phyloP scores from a whole-genome alignment of 2,113 vertebrate genomes.

The Nicator chloris region DNA sequence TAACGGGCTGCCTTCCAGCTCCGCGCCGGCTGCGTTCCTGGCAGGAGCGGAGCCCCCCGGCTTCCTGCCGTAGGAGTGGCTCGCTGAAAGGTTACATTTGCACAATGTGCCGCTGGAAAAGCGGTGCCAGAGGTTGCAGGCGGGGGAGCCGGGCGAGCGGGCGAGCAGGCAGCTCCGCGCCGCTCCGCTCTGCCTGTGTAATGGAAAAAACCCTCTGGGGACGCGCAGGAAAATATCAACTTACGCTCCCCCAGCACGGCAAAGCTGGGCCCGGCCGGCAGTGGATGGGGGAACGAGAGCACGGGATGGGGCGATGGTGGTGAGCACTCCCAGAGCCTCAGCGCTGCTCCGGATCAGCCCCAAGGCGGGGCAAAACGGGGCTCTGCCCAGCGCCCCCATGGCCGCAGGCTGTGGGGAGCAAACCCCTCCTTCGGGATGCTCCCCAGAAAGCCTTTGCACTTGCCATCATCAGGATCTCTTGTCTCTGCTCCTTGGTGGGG shows the following conservation, averaged over 20 bases:
- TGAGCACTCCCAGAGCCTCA: rapidly evolving
- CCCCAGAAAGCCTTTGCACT: background rate
- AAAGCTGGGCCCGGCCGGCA: background rate
- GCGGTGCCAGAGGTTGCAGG: slow-evolving; percentile 68
- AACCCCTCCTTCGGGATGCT: rapidly evolving
- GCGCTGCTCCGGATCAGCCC: background rate
- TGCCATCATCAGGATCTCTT: rapidly evolving
- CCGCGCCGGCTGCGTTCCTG: slow-evolving; percentile 80
- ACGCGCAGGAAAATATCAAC: slow-evolving; percentile 71
- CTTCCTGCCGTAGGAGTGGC: slow-evolving; percentile 83
- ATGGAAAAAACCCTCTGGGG: slow-evolving; percentile 87
- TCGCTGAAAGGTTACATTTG: slow-evolving; percentile 90
- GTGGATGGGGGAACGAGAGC: background rate
- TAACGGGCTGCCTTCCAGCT: slow-evolving; percentile 90
- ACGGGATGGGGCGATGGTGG: background rate
- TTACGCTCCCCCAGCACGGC: slow-evolving; percentile 12
- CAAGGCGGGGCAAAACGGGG: rapidly evolving
- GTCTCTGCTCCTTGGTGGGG: background rate
- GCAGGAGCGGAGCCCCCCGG: slow-evolving; percentile 78
- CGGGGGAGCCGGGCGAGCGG: slow-evolving; percentile 62
- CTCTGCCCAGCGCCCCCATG: background rate
- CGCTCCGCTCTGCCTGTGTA: slow-evolving; percentile 63
- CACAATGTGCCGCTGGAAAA: slow-evolving; percentile 86
- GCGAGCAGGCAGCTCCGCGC: slow-evolving; percentile 68
- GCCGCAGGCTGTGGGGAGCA: rapidly evolving